Evolutionary conservation across 2,797 vertebrate species (phyloP).

Genomic region (Characodon lateralis): DNA sequence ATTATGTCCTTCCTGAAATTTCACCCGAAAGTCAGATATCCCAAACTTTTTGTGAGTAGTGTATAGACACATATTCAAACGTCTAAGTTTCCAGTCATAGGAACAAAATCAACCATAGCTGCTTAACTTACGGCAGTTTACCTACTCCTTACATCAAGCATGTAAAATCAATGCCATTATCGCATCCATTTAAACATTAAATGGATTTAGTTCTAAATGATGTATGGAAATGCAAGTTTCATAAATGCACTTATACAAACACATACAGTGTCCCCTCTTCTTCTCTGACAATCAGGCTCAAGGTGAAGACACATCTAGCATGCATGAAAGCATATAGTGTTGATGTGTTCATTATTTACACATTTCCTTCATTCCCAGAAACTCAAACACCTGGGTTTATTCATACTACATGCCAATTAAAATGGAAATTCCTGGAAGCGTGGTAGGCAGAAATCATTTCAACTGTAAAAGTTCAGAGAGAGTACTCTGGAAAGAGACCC

Average conservation of each 20-base stretch:
- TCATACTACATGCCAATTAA: constrained; percentile 19
- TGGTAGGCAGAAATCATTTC: neutral
- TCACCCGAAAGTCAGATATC: too few relatives aligned
- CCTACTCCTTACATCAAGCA: constrained; percentile 19
- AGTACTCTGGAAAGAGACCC: neutral
- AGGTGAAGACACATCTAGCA: constrained; percentile 7
- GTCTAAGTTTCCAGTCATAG: neutral
- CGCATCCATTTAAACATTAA: constrained; percentile 15
- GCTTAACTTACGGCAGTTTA: constrained; percentile 26
- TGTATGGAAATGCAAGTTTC: constrained; percentile 12
- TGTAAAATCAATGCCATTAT: constrained; percentile 4
- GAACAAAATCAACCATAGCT: constrained; percentile 19
- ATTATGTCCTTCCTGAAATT: too few relatives aligned
- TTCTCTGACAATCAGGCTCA: constrained; percentile 4
- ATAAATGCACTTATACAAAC: neutral
- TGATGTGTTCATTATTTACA: constrained; percentile 37
- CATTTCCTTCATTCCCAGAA: neutral
- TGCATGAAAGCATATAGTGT: neutral
- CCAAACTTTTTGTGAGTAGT: too few relatives aligned
- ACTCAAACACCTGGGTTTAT: neutral
- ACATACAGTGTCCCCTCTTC: neutral
- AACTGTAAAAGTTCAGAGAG: constrained; percentile 1
- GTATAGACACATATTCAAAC: too few relatives aligned
- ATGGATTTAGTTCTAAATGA: constrained; percentile 9
- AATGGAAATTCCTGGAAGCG: constrained; percentile 21